Evolutionary conservation across 2,113 vertebrate genomes (phyloP), one percentile per base, ranked within the genome.

Genomic region (Gopherus flavomarginatus): DNA sequence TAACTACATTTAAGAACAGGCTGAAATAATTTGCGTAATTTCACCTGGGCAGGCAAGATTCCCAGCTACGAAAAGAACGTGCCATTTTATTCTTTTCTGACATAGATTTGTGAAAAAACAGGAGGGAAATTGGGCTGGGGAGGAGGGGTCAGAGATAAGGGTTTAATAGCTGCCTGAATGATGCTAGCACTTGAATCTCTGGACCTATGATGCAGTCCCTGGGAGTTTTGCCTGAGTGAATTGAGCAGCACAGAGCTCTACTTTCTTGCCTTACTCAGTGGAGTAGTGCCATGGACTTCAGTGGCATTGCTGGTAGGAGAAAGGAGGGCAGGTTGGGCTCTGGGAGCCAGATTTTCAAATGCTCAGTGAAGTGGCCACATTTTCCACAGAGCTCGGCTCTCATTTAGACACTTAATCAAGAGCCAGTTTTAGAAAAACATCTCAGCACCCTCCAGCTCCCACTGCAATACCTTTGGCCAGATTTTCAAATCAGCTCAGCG

Each of bases 91-190:
- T 77, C 42, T 16, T n/a, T 0, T 0, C 8, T 29, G 1, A 3
- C 31, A 69, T 59, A 19, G 53, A 54, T 1, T 49, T 85, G 95
- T 88, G 79, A 53, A 5, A 16, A n/a, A 57, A 84, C 65, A 94
- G 94, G 82, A 72, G 31, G 72, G 3, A 56, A 29, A 12, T 7
- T 89, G 82, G 7, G 16, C 35, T 3, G 56, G 2, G 1, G 24
- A 6, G 83, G 8, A 6, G 90, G 57, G 17, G 62, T 31, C 57
- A n/a, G 35, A 69, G 31, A n/a, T 69, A 69, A 69, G 17, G 38
- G 62, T 78, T 17, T 2, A 0, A 22, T 44, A 81, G 47, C 52
- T 11, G 27, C 17, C 52, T 62, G 1, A 0, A 0, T 0, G 35
- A 38, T 3, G 56, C 4, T 0, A 3, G 54, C 57, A 69, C 3